Evolutionary conservation across 2,888 invertebrate species (phyloP), one percentile per base, ranked within the genome.

Genomic region (Globia sparganii): DNA sequence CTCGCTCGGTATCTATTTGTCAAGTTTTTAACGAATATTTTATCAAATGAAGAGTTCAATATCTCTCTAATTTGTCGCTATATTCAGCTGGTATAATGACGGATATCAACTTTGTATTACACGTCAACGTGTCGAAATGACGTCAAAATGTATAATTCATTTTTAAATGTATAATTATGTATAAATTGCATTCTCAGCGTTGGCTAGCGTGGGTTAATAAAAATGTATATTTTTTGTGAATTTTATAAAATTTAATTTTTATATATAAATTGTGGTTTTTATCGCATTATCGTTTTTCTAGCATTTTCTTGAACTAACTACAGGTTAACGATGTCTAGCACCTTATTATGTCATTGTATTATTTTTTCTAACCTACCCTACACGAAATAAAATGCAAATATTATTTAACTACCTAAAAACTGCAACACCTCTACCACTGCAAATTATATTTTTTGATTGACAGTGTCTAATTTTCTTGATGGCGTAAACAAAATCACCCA

Each of bases 151-250:
- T 81, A 85, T 84, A 77, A 75, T 77, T 69, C 18, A 68, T 75
- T 75, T 85, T 85, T 74, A 56, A 72, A 81, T 84, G 85, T 85
- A 83, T 85, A 85, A 81, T 81, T 70, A 84, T 85, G 77, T 84
- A 84, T 84, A 85, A 84, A 85, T 84, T 84, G 83, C 85, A 72
- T 81, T 85, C 43, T 84, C 74, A 77, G 83, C 83, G 75, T 85
- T 84, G 77, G 83, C 83, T 84, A 84, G 83, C 83, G 83, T 84
- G 83, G 82, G 62, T 85, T 84, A 77, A 67, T 84, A 83, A 81
- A 83, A 85, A 85, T 85, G 74, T 81, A 81, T 81, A 85, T 77
- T 77, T 78, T 80, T 77, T 72, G 77, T 66, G 64, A 72, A 53
- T 81, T 85, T 76, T 83, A 69, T 74, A 81, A 74, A 46, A 40